Percentiles rank a stretch among this genome's conserved stretches.
phyloP scores from a whole-genome alignment of 1,140 invertebrate genomes.

The Pteromalus puparum region DNA sequence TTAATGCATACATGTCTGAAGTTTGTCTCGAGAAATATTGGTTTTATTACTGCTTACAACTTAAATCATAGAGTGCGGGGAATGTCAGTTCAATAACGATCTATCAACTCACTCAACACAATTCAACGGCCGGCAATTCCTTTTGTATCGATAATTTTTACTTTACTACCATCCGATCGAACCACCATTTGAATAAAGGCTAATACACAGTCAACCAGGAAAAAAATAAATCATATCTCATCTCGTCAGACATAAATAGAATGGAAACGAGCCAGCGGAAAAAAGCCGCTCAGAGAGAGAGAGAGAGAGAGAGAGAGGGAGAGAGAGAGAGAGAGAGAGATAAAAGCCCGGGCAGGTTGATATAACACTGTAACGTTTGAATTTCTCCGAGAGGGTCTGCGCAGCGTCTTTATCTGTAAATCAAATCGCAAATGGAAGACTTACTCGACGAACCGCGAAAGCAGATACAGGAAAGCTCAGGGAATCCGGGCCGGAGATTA shows the following conservation, averaged over 20 bases:
- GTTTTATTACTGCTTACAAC: no score
- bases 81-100: no score
- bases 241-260: background rate
- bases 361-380: background rate
- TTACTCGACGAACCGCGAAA: conserved; percentile 53
- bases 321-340: no score
- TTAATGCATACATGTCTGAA: no score
- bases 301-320: no score
- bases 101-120: no score
- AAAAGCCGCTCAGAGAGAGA: background rate
- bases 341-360: background rate
- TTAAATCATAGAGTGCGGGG: no score
- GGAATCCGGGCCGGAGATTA: background rate
- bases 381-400: background rate
- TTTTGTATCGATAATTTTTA: no score
- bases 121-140: no score
- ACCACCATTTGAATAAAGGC: no score
- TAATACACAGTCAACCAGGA: background rate
- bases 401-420: background rate
- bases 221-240: background rate
- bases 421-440: conserved; percentile 22
- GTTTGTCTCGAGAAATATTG: no score
- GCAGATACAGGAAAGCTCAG: conserved; percentile 54
- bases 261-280: background rate
- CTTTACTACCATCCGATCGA: no score